Evolutionary conservation across 1,140 invertebrate species (phyloP), one percentile per base, ranked within the genome.

Genomic region (Oreohelix idahoensis): DNA sequence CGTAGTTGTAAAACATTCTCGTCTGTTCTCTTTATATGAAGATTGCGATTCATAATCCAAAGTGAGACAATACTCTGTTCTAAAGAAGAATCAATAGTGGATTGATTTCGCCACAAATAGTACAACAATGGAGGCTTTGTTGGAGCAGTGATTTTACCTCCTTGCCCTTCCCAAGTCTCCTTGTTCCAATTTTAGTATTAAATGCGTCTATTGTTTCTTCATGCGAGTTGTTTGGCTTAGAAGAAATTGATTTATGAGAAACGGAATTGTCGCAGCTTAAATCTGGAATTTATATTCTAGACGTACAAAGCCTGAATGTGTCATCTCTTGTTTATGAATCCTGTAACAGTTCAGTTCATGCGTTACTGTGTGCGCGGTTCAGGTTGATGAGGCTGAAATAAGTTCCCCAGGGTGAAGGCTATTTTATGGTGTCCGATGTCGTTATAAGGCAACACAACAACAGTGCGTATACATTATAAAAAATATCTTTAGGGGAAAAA

Each of bases 221-320:
- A n/a, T 20, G 53, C 53, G 17, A 23, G 53, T 5, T 20, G 23
- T 58, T 58, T 58, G 53, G 10, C 53, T 58, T 10, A 58, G 53
- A 29, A 29, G 5, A 32, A 66, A 66, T 32, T 66, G 63, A 66
- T 66, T 66, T 66, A 58, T 58, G 29, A 32, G n/a, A 66, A 66
- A 2, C 5, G 63, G 63, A 32, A 66, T 17, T 29, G 63, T 23
- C 29, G n/a, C 2, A 5, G 32, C 63, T 66, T 2, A 66, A 66
- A 29, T 66, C 63, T 66, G 63, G 29, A 32, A 66, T 66, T 58
- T 66, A 66, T 66, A 66, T 32, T 35, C 63, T 5, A 66, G 63
- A 66, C 63, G 29, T 32, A 32, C 63, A 66, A 32, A 66, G 63
- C 63, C 63, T 8, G 63, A 32, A n/a, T 32, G 11, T 32, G 63